phyloP scores from a whole-genome alignment of 1,140 invertebrate genomes.

The Euwallacea fornicatus region DNA sequence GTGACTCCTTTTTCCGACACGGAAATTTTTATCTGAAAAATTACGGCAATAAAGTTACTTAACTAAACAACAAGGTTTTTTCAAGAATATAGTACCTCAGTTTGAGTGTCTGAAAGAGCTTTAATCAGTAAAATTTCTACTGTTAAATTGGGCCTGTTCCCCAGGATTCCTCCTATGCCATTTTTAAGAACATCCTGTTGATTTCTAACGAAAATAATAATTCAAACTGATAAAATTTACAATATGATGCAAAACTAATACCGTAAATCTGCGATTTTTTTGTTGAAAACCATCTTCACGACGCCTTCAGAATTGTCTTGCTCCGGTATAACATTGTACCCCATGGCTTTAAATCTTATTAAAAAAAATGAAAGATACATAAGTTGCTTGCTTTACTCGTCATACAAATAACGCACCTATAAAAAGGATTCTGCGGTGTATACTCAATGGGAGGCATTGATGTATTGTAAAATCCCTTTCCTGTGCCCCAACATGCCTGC shows the following conservation, averaged over 20 bases:
- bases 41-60: too few species aligned
- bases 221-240: background rate
- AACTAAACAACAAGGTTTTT: slow-evolving; percentile 32
- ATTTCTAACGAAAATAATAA: slow-evolving; percentile 54
- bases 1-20: slow-evolving; percentile 74
- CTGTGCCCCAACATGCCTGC: slow-evolving; percentile 88
- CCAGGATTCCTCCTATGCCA: slow-evolving; percentile 69
- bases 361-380: background rate
- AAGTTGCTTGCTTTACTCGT: background rate
- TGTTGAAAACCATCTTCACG: slow-evolving; percentile 80
- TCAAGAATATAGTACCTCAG: slow-evolving; percentile 60
- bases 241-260: slow-evolving; percentile 46
- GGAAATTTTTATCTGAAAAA: slow-evolving; percentile 59
- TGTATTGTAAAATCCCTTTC: slow-evolving; percentile 75
- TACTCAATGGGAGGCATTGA: slow-evolving; percentile 77
- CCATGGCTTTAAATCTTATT: slow-evolving; percentile 83
- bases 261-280: slow-evolving; percentile 75
- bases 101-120: slow-evolving; percentile 72
- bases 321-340: slow-evolving; percentile 81
- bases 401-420: slow-evolving; percentile 55
- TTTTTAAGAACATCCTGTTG: slow-evolving; percentile 74
- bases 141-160: slow-evolving; percentile 80
- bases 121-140: slow-evolving; percentile 77
- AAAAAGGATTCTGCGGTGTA: slow-evolving; percentile 86
- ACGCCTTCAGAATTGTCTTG: slow-evolving; percentile 85